These are phyloP conservation scores for Ophraella communa DNA, from an alignment of 2,888 invertebrate species.

Conservation along the genomic window DNA sequence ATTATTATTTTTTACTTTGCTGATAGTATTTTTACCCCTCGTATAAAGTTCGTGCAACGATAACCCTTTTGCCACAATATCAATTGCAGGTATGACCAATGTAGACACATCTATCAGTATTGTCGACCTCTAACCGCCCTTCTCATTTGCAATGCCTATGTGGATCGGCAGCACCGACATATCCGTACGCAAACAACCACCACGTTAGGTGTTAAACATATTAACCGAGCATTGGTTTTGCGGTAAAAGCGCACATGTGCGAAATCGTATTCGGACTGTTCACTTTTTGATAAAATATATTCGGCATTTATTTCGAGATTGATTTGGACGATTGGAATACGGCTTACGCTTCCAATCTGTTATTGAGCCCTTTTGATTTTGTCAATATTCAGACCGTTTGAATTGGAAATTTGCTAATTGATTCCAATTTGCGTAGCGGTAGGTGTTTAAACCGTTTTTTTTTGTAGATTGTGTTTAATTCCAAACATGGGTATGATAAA, in stretches of 20 bases:
- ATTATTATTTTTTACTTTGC: too few relatives aligned
- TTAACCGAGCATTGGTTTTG: slow-evolving; percentile 58
- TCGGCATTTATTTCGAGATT: slow-evolving; percentile 16
- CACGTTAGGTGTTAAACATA: slow-evolving; percentile 59
- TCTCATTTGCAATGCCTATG: slow-evolving; percentile 42
- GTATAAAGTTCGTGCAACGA: neutral
- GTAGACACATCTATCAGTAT: slow-evolving; percentile 56
- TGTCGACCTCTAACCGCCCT: slow-evolving; percentile 46
- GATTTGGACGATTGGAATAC: slow-evolving; percentile 47
- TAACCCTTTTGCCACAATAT: slow-evolving; percentile 46
- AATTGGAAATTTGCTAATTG: slow-evolving; percentile 42
- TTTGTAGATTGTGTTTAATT: neutral
- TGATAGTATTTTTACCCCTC: too few relatives aligned
- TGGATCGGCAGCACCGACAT: slow-evolving; percentile 27
- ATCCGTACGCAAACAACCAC: slow-evolving; percentile 46
- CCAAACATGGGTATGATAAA: too few relatives aligned
- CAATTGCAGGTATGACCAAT: slow-evolving; percentile 54
- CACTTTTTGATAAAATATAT: slow-evolving; percentile 32
- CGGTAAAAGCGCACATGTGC: slow-evolving; percentile 53
- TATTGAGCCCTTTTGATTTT: slow-evolving; percentile 56
- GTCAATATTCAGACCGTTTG: slow-evolving; percentile 44
- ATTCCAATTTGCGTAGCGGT: slow-evolving; percentile 32
- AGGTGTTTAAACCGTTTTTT: slow-evolving; percentile 21
- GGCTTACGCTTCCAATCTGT: slow-evolving; percentile 52
- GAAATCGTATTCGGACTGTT: slow-evolving; percentile 43